Conservation (phyloP, 2,888 invertebrate species). For the Plemyria rubiginata region DNA sequence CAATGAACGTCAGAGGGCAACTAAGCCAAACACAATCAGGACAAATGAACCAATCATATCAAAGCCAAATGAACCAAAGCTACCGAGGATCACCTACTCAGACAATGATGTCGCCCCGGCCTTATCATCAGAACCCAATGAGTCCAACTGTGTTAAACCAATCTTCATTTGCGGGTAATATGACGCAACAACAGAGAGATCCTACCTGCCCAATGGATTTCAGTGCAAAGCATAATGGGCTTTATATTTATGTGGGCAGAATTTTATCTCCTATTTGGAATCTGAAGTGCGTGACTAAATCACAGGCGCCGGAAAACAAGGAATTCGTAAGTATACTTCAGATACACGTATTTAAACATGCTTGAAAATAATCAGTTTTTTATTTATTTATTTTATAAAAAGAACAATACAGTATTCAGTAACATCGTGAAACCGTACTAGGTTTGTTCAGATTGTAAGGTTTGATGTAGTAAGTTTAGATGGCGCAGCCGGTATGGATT, state of each 20-base stretch:
- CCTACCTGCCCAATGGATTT: slow-evolving; percentile 74
- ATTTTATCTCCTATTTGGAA: slow-evolving; percentile 96
- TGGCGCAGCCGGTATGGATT: slow-evolving; percentile 3
- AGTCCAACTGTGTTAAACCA: slow-evolving; percentile 71
- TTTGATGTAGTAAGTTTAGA: too few species aligned
- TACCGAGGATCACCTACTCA: slow-evolving; percentile 64
- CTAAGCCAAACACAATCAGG: slow-evolving; percentile 65
- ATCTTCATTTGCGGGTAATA: slow-evolving; percentile 66
- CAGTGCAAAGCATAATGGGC: slow-evolving; percentile 94
- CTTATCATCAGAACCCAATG: slow-evolving; percentile 64
- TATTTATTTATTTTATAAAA: too few species aligned
- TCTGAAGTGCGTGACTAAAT: slow-evolving; percentile 88
- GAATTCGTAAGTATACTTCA: slow-evolving; percentile 82
- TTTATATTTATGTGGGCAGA: slow-evolving; percentile 95
- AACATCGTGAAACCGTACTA: too few species aligned
- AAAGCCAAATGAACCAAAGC: slow-evolving; percentile 67
- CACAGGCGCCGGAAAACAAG: slow-evolving; percentile 77
- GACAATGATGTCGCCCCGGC: slow-evolving; percentile 63
- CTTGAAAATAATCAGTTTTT: neutral
- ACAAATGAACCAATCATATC: slow-evolving; percentile 70
- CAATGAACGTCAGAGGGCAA: slow-evolving; percentile 70
- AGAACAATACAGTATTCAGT: too few species aligned
- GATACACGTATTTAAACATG: neutral
- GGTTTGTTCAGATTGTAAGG: too few species aligned
- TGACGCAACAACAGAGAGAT: slow-evolving; percentile 70